Conservation (phyloP, 2,113 vertebrate genomes). For the Gymnogyps californianus region DNA sequence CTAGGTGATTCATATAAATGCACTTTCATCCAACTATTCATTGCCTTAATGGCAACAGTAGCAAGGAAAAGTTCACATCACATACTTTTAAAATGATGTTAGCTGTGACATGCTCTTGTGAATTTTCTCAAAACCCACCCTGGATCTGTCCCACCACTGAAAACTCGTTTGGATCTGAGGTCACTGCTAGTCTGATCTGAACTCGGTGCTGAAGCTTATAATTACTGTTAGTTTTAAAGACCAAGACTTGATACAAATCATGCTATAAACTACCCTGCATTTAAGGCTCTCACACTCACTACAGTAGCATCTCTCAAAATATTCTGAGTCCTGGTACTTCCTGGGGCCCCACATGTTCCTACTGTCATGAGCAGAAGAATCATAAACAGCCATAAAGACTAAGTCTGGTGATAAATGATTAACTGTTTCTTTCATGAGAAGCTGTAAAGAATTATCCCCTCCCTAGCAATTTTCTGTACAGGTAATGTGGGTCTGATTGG, state of each 20-base stretch:
- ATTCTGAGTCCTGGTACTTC: not conserved
- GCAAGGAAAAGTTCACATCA: not conserved
- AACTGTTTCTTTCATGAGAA: not conserved
- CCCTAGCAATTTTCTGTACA: not conserved
- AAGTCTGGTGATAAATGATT: not conserved
- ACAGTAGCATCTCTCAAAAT: not conserved
- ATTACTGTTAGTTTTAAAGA: not conserved
- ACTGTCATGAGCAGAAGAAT: not conserved
- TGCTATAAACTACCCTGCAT: not conserved
- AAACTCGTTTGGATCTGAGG: not conserved
- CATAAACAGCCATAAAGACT: not conserved
- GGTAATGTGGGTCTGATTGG: not conserved
- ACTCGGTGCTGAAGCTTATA: not conserved
- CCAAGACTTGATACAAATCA: not conserved
- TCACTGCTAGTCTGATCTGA: not conserved
- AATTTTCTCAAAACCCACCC: not conserved
- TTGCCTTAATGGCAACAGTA: not conserved
- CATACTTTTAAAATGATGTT: not conserved
- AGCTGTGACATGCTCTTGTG: not conserved
- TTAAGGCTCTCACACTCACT: not conserved
- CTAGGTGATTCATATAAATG: not conserved
- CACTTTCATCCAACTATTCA: not conserved
- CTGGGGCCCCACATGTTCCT: not conserved
- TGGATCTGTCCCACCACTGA: not conserved
- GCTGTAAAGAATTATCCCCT: constrained; percentile 7